phyloP scores from a whole-genome alignment of 2,888 invertebrate genomes.

The Orthosia gothica region DNA sequence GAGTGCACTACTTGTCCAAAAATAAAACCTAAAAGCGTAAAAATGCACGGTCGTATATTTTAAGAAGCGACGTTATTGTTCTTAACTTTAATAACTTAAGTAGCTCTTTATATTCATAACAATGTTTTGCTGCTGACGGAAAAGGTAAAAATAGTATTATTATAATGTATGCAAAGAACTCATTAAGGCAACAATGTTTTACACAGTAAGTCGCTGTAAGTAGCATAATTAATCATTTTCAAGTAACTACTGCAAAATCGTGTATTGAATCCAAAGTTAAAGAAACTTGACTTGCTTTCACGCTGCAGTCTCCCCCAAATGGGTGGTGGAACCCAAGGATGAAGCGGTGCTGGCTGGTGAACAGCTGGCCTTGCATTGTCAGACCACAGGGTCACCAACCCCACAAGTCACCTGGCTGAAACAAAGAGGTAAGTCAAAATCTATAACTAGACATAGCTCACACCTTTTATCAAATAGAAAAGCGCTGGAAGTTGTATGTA shows the following conservation, averaged over 20 bases:
- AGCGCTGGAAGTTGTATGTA: too few relatives aligned
- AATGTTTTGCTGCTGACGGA: conserved; percentile 59
- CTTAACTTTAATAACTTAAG: conserved; percentile 24
- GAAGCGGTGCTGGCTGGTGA: conserved; percentile 94
- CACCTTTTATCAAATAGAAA: not conserved
- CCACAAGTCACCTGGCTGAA: conserved; percentile 94
- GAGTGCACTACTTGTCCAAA: not conserved
- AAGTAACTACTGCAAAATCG: not conserved
- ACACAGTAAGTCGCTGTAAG: conserved; percentile 11
- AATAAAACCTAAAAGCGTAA: conserved; percentile 11
- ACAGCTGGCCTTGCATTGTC: conserved; percentile 93
- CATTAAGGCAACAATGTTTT: conserved; percentile 30
- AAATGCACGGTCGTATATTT: conserved; percentile 10
- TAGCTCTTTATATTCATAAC: conserved; percentile 53
- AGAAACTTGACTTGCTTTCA: conserved; percentile 68
- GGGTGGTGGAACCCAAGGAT: conserved; percentile 94
- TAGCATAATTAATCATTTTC: conserved; percentile 22
- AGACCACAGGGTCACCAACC: conserved; percentile 94
- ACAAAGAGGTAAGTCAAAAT: conserved; percentile 91
- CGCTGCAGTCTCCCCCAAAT: conserved; percentile 94
- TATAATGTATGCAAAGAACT: conserved; percentile 42
- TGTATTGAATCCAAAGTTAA: conserved; percentile 32
- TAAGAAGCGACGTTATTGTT: conserved; percentile 19
- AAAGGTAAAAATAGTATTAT: conserved; percentile 59
- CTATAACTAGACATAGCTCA: not conserved